These are phyloP conservation scores for Ibidorhyncha struthersii DNA, from an alignment of 2,113 vertebrate genomes.

Conservation along the genomic window DNA sequence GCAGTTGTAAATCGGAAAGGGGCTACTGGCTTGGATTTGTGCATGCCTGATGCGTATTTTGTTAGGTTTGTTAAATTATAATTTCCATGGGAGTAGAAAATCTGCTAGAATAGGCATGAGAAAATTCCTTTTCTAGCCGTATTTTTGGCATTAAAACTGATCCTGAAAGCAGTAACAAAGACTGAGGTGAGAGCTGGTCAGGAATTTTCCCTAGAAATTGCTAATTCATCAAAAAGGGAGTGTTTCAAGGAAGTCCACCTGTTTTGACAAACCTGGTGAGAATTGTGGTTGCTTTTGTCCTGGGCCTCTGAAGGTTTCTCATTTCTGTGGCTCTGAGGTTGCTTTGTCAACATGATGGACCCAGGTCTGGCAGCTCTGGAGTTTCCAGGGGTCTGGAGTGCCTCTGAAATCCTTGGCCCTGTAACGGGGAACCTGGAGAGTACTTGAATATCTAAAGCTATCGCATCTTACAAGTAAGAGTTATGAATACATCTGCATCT, in stretches of 20 bases:
- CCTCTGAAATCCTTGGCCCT: neutral
- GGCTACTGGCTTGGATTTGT: neutral
- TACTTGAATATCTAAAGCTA: neutral
- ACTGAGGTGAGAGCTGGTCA: neutral
- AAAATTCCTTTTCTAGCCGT: neutral
- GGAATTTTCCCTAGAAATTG: neutral
- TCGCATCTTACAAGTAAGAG: neutral
- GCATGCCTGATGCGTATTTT: neutral
- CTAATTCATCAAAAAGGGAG: neutral
- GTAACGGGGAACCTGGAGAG: neutral
- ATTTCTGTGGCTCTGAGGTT: neutral
- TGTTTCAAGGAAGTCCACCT: neutral
- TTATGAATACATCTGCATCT: neutral
- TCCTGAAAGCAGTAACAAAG: neutral
- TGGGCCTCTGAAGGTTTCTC: neutral
- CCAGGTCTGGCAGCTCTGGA: neutral
- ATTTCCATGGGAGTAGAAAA: neutral
- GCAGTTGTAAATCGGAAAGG: neutral
- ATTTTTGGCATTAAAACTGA: neutral
- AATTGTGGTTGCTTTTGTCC: neutral
- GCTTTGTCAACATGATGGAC: neutral
- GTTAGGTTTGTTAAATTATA: neutral
- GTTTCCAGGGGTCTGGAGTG: neutral
- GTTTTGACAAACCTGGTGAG: neutral
- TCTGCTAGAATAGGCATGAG: neutral